A percentile compares a stretch with the other conserved stretches of the same genome.
Evolutionary conservation across 2,113 vertebrate species (phyloP).

Genomic region (Leucoraja erinaceus): DNA sequence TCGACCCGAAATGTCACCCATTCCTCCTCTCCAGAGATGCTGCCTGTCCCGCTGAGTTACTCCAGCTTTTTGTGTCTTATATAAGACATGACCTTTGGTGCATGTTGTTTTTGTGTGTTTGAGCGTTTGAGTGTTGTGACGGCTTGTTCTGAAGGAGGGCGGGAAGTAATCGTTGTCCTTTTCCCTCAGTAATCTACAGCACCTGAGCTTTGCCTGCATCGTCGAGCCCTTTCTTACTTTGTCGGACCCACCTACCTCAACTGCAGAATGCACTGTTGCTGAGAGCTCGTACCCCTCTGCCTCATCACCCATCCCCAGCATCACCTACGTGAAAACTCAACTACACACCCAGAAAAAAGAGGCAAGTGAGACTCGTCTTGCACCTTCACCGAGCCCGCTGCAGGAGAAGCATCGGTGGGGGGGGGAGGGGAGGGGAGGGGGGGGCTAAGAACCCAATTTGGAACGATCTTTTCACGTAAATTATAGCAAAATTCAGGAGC

Average conservation of each 20-base stretch:
- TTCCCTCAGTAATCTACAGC: neutral
- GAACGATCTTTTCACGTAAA: neutral
- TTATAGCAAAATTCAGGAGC: neutral
- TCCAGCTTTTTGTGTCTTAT: too few relatives aligned
- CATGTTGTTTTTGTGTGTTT: neutral
- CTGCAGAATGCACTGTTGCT: conserved; percentile 11
- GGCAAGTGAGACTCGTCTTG: conserved; percentile 3
- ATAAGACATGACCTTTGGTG: neutral
- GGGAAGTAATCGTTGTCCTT: neutral
- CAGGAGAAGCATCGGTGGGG: neutral
- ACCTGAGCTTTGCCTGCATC: neutral
- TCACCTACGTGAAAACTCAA: conserved; percentile 17
- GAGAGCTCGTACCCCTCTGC: neutral
- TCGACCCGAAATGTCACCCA: too few relatives aligned
- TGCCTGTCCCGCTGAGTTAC: too few relatives aligned
- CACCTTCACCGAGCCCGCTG: neutral
- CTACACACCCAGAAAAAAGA: conserved; percentile 13
- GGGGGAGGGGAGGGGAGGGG: too few relatives aligned
- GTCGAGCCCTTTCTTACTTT: neutral
- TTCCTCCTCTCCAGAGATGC: too few relatives aligned
- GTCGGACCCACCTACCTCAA: conserved; percentile 3
- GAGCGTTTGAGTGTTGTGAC: too few relatives aligned
- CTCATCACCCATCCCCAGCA: conserved; percentile 36
- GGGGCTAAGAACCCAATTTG: neutral
- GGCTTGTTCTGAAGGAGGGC: neutral